Conservation (phyloP, 2,888 invertebrate species). For the Magallana nippona region DNA sequence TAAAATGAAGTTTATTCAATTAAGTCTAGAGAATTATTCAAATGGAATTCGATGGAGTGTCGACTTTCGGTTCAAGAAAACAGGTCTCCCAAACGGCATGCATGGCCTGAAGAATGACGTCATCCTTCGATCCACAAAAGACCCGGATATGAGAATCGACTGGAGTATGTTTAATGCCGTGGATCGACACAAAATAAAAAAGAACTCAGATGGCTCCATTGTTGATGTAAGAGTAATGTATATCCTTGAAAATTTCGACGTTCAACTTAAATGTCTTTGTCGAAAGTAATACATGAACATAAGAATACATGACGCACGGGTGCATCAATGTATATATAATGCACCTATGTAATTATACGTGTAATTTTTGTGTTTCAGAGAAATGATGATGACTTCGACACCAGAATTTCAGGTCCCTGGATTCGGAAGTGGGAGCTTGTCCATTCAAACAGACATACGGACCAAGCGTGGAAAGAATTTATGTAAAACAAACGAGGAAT, state of each 20-base stretch:
- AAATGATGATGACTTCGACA: conserved; percentile 59
- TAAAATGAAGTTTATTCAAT: not conserved
- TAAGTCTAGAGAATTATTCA: conserved; percentile 48
- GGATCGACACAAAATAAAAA: conserved; percentile 44
- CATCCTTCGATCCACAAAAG: conserved; percentile 43
- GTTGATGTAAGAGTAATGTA: conserved; percentile 42
- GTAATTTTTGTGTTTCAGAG: not conserved
- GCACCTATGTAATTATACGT: not conserved
- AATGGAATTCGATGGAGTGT: conserved; percentile 48
- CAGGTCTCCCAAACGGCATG: conserved; percentile 50
- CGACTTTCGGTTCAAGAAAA: conserved; percentile 51
- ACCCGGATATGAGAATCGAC: conserved; percentile 49
- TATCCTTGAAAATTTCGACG: not conserved
- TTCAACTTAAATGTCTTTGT: too few species aligned
- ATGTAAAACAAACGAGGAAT: not conserved
- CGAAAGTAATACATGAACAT: too few species aligned
- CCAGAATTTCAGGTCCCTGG: conserved; percentile 68
- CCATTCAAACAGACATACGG: conserved; percentile 62
- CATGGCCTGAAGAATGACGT: conserved; percentile 50
- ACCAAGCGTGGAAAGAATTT: conserved; percentile 34
- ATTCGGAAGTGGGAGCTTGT: conserved; percentile 67
- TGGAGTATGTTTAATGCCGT: conserved; percentile 47
- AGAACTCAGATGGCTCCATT: conserved; percentile 40
- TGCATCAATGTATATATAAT: not conserved
- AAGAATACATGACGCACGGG: too few species aligned